Percentiles rank a stretch among this genome's conserved stretches.
phyloP scores from a whole-genome alignment of 2,888 invertebrate species.

The Hedya salicella region DNA sequence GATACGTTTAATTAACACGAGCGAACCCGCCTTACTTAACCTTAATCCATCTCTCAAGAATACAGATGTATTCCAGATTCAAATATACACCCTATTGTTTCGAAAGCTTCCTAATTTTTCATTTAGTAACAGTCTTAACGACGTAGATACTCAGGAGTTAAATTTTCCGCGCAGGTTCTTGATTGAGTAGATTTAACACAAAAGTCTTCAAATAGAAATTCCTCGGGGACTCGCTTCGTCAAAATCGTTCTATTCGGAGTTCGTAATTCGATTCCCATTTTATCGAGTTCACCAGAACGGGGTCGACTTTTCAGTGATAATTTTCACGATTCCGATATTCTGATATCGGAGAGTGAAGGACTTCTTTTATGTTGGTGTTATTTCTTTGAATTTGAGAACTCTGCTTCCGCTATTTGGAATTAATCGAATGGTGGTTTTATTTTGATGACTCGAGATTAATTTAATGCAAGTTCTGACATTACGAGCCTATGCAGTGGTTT shows the following conservation, averaged over 20 bases:
- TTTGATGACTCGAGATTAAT: background rate
- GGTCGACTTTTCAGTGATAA: slow-evolving; percentile 17
- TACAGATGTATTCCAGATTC: background rate
- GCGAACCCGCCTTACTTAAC: background rate
- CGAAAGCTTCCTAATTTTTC: slow-evolving; percentile 1
- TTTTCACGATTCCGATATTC: slow-evolving; percentile 3
- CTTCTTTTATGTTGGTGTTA: slow-evolving; percentile 18
- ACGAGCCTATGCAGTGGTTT: too few species aligned
- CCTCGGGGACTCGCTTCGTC: slow-evolving; percentile 2
- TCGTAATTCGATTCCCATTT: slow-evolving; percentile 28
- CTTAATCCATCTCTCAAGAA: background rate
- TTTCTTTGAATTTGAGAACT: slow-evolving; percentile 7
- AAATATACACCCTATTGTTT: background rate
- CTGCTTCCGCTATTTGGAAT: slow-evolving; percentile 3
- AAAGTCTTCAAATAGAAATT: slow-evolving; percentile 11
- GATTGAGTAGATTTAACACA: slow-evolving; percentile 22
- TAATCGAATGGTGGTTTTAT: background rate
- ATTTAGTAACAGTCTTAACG: background rate
- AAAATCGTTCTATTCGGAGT: slow-evolving; percentile 23
- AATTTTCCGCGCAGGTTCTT: slow-evolving; percentile 5
- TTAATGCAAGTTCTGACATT: too few species aligned
- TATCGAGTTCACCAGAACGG: slow-evolving; percentile 8
- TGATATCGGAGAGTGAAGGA: slow-evolving; percentile 13
- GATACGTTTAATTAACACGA: background rate
- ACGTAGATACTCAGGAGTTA: background rate